A percentile compares a stretch with the other conserved stretches of the same genome.
Evolutionary conservation across 92 coral and sea anemone genomes (phyloP).

Genomic region (Paramuricea clavata): DNA sequence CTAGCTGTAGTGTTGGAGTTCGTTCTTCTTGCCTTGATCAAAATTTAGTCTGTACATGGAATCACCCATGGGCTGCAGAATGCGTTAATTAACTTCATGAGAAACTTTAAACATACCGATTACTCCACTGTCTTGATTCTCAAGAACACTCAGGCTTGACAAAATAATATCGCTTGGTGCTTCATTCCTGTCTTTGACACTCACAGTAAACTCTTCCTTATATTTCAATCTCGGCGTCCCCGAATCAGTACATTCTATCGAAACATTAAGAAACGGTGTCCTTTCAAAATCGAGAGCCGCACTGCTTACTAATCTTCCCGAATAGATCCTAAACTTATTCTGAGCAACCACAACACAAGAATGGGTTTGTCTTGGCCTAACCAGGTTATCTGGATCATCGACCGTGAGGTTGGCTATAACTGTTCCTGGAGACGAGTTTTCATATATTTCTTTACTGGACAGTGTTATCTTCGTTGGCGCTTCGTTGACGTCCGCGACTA

Average conservation of each 20-base stretch:
- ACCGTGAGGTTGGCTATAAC: conserved; percentile 83
- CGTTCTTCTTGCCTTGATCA: too few species aligned
- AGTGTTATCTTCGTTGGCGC: conserved; percentile 81
- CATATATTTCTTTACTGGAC: conserved; percentile 63
- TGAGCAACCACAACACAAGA: conserved; percentile 64
- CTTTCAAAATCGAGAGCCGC: conserved; percentile 77
- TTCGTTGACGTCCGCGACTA: conserved; percentile 83
- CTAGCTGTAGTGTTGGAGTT: too few species aligned
- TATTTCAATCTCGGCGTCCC: conserved; percentile 79
- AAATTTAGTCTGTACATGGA: too few species aligned
- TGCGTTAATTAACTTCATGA: too few species aligned
- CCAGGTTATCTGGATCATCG: conserved; percentile 73
- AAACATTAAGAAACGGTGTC: conserved; percentile 63
- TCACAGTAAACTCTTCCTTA: conserved; percentile 59
- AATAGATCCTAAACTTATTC: neutral
- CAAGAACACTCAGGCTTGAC: conserved; percentile 77
- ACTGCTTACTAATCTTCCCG: conserved; percentile 47
- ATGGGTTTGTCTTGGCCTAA: conserved; percentile 66
- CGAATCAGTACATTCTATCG: conserved; percentile 76
- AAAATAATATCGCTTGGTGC: conserved; percentile 76
- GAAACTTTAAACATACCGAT: conserved; percentile 66
- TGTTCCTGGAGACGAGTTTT: conserved; percentile 85
- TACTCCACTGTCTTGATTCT: conserved; percentile 72
- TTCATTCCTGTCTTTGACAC: conserved; percentile 81
- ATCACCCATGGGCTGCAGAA: too few species aligned